Base-by-base conservation (phyloP, 2,797 vertebrate species). In the Gymnothorax reevesii region DNA sequence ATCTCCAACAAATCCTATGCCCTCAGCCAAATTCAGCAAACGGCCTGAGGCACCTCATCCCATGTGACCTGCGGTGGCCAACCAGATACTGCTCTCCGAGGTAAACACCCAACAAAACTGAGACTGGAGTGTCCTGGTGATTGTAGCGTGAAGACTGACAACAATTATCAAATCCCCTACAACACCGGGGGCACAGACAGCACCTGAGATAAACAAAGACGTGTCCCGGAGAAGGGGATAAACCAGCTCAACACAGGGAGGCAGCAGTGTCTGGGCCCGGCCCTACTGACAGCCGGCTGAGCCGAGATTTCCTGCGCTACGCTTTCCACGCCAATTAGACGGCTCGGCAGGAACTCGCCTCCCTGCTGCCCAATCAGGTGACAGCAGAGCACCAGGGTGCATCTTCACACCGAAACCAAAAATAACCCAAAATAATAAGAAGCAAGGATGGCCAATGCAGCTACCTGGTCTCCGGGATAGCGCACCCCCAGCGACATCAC, bases 1-100 rank as follows among this genome's bases (percentile, higher is more conserved):
- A 85, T 86, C 87, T 87, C 85, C 84, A 69, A 83, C 88, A 82
- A 82, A 80, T 83, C 83, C 62, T 77, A 3, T 57, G 73, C 73
- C 79, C 77, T 49, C 77, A 82, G 59, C 77, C 71, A 69, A 13
- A 12, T 49, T 20, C 33, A 49, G 20, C 4, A 33, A n/a, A 15
- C 59, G 54, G 25, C 83, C 83, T 8, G 10, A 52, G 20, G 17
- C 33, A 42, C n/a, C 59, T 20, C 55, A 7, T 9, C 15, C 27
- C 83, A 84, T 64, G 62, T 84, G 62, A 64, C 25, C 27, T 52
- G 27, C 25, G 3, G 60, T 17, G 12, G 59, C 33, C 59, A 84
- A 52, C 69, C 60, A 52, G 33, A 52, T 1, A 42, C 83, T 22
- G 33, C 17, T 27, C 27, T 83, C n/a, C 33, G n/a, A 13, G 22